Conservation (phyloP, 2,888 invertebrate genomes). For the Furcula furcula region DNA sequence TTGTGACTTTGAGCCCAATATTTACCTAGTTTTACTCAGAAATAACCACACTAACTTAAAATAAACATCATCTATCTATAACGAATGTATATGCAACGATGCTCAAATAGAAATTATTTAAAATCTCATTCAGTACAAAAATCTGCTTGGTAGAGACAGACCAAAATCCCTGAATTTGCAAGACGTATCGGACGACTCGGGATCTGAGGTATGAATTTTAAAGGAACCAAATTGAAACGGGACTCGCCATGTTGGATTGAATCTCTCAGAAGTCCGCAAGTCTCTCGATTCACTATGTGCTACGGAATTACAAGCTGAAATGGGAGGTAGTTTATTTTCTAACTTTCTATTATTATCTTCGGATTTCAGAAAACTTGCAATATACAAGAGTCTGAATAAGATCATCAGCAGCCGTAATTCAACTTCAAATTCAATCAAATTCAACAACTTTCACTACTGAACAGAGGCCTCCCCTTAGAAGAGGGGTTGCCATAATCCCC, state of each 20-base stretch:
- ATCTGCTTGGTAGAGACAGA: slow-evolving; percentile 11
- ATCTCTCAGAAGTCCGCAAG: slow-evolving; percentile 13
- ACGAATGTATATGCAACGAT: background rate
- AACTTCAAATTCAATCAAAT: too few species aligned
- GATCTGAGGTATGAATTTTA: slow-evolving; percentile 41
- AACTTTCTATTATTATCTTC: slow-evolving; percentile 7
- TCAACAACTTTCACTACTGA: too few species aligned
- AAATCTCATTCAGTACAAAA: slow-evolving; percentile 6
- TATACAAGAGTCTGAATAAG: background rate
- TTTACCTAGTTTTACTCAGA: too few species aligned
- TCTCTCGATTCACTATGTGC: slow-evolving; percentile 11
- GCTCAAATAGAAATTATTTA: background rate
- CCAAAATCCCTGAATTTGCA: slow-evolving; percentile 14
- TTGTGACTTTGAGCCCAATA: too few species aligned
- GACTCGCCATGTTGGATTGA: slow-evolving; percentile 18
- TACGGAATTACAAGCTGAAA: slow-evolving; percentile 6
- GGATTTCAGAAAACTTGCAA: background rate
- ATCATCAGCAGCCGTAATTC: too few species aligned
- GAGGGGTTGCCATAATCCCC: too few species aligned
- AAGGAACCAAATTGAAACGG: slow-evolving; percentile 40
- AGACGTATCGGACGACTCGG: slow-evolving; percentile 17
- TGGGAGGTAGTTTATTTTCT: slow-evolving; percentile 5
- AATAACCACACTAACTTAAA: too few species aligned
- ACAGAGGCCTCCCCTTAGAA: too few species aligned
- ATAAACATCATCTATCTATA: too few species aligned